Percentiles rank a stretch among this genome's conserved stretches.
Evolutionary conservation across 2,797 vertebrate genomes (phyloP).

Genomic region (Poeciliopsis turneri): DNA sequence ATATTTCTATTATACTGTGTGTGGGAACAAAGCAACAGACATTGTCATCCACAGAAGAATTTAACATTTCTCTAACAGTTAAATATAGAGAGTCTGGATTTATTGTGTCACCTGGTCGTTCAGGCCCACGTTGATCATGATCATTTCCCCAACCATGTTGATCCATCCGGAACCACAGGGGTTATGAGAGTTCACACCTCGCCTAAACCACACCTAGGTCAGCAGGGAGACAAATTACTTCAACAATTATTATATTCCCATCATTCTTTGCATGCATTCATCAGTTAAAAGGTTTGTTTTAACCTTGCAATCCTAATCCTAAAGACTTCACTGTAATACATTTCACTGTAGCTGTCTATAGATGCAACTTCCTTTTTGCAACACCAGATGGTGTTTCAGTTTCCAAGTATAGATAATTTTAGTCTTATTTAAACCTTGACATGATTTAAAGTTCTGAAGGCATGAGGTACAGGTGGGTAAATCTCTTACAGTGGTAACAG

Average conservation of each 20-base stretch:
- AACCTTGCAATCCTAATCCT: background rate
- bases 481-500: background rate
- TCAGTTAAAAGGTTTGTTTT: background rate
- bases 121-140: slow-evolving; percentile 92
- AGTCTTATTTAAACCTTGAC: background rate
- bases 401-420: background rate
- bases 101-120: slow-evolving; percentile 88
- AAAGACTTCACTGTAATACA: background rate
- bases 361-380: background rate
- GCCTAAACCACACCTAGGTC: slow-evolving; percentile 94
- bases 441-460: background rate
- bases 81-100: background rate
- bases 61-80: background rate
- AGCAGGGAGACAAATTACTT: slow-evolving; percentile 3
- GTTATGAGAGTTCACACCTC: slow-evolving; percentile 94
- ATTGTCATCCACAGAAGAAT: too few relatives aligned
- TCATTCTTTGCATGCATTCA: background rate
- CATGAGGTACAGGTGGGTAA: background rate
- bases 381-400: background rate
- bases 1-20: background rate
- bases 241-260: background rate
- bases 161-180: slow-evolving; percentile 97
- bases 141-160: slow-evolving; percentile 96
- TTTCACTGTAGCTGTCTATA: background rate
- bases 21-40: background rate